Evolutionary conservation across 2,113 vertebrate genomes (phyloP).

Genomic region (Edolisoma coerulescens): DNA sequence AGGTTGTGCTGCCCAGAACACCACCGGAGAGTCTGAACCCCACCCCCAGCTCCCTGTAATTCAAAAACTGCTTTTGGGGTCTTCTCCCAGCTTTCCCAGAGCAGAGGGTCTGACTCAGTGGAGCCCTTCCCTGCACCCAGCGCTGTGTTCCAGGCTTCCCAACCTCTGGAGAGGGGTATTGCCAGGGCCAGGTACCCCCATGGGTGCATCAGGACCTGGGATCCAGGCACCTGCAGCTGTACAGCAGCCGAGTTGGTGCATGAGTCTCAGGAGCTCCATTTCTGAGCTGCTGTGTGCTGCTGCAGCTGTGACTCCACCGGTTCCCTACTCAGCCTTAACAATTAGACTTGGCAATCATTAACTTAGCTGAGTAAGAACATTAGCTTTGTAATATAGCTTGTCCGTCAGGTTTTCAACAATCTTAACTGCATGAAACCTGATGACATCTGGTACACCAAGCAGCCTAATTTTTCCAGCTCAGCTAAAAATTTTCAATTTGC

Average conservation of each 20-base stretch:
- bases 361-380: neutral
- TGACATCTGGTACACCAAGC: fast-evolving
- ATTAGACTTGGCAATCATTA: neutral
- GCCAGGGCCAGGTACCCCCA: neutral
- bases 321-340: neutral
- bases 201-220: fast-evolving
- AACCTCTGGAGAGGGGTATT: fast-evolving
- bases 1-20: neutral
- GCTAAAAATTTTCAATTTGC: neutral
- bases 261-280: no score
- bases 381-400: neutral
- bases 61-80: neutral
- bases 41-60: neutral
- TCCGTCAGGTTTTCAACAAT: neutral
- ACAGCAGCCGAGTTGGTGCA: neutral
- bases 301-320: neutral
- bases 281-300: neutral
- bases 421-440: neutral
- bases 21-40: fast-evolving
- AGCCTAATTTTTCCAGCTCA: neutral
- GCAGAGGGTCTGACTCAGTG: neutral
- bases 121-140: neutral
- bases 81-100: neutral
- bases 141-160: neutral
- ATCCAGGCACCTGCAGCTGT: fast-evolving